These are phyloP conservation scores for Myotis brandtii DNA, from an alignment of 2,113 vertebrate genomes.

Conservation along the genomic window DNA sequence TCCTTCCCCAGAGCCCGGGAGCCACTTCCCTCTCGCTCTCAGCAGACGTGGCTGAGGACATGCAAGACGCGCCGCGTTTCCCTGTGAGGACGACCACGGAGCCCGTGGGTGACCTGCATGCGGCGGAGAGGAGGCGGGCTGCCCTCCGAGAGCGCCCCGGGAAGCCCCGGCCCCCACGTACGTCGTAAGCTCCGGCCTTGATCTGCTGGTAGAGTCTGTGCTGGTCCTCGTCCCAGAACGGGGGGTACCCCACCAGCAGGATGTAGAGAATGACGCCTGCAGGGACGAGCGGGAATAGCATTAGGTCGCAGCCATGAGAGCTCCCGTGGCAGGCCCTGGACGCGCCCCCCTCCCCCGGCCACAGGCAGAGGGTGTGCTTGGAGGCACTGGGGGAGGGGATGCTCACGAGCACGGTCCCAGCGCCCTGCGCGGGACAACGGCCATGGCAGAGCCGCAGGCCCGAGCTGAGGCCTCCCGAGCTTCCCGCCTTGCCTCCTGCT, in stretches of 20 bases:
- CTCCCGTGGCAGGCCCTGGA: neutral
- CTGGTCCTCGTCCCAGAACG: constrained; percentile 99
- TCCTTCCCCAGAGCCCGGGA: constrained; percentile 18
- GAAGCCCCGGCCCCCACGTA: constrained; percentile 74
- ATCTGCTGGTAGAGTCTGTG: constrained; percentile 99
- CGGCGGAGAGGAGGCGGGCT: neutral
- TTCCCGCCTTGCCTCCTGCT: too few relatives aligned
- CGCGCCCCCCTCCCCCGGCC: too few relatives aligned
- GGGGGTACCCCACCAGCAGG: constrained; percentile 97
- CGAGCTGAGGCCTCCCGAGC: too few relatives aligned
- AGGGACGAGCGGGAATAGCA: neutral
- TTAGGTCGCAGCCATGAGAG: neutral
- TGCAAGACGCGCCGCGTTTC: neutral
- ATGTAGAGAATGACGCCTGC: constrained; percentile 98
- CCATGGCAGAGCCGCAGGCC: too few relatives aligned
- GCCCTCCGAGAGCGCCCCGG: too few relatives aligned
- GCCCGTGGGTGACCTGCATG: too few relatives aligned
- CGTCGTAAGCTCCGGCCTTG: constrained; percentile 97
- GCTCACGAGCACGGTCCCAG: too few relatives aligned
- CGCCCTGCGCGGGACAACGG: too few relatives aligned
- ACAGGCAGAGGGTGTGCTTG: too few relatives aligned
- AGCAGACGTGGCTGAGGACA: neutral
- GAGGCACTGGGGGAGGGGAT: too few relatives aligned
- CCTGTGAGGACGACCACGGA: neutral
- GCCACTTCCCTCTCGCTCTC: neutral